A percentile compares a stretch with the other conserved stretches of the same genome.
These are phyloP conservation scores for Vidua macroura DNA, from an alignment of 2,113 vertebrate genomes.

Conservation along the genomic window DNA sequence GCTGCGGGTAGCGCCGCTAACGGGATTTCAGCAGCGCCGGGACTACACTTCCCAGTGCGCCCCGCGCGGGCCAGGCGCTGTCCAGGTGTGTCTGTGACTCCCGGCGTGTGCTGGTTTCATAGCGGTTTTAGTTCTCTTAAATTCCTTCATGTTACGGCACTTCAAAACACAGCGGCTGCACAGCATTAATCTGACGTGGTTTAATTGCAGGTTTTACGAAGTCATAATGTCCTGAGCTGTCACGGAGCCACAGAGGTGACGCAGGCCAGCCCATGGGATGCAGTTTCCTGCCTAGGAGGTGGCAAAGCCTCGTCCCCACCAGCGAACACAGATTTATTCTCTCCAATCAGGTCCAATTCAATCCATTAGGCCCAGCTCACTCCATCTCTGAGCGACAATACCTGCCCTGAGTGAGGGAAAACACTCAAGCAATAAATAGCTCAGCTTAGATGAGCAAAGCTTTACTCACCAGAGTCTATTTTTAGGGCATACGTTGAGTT, in stretches of 20 bases:
- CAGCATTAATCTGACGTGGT: fast-evolving
- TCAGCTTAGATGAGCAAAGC: neutral
- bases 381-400: neutral
- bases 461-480: neutral
- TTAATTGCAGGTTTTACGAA: neutral
- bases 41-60: neutral
- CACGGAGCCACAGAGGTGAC: neutral
- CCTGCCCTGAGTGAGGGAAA: neutral
- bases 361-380: neutral
- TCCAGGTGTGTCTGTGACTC: fast-evolving
- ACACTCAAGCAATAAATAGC: neutral
- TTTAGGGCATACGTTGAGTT: neutral
- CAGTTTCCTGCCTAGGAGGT: neutral
- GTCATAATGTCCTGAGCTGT: neutral
- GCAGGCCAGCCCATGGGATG: neutral
- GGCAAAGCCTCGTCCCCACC: fast-evolving
- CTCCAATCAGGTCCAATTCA: neutral
- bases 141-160: fast-evolving
- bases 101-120: fast-evolving
- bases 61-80: neutral
- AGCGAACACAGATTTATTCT: too few species aligned
- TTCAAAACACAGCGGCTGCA: fast-evolving
- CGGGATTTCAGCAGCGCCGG: fast-evolving
- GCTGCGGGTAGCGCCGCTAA: fast-evolving
- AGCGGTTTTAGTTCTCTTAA: neutral